phyloP scores from a whole-genome alignment of 2,797 vertebrate genomes.

The Lacerta bilineata region DNA sequence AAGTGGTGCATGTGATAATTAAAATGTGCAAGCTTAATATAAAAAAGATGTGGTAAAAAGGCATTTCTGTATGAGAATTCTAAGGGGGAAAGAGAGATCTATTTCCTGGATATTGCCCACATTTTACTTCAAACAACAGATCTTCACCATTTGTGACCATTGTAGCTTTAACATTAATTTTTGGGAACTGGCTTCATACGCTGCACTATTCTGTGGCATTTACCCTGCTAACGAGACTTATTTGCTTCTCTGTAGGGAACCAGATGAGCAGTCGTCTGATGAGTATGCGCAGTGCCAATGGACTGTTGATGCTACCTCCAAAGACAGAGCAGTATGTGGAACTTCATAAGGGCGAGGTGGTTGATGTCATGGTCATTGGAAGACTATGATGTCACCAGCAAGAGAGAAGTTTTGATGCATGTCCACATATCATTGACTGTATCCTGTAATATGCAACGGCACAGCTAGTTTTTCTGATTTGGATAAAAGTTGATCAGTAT shows the following conservation, averaged over 20 bases:
- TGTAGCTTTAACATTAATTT: slow-evolving; percentile 10
- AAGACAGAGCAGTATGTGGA: slow-evolving; percentile 99
- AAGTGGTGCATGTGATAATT: neutral
- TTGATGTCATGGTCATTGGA: slow-evolving; percentile 99
- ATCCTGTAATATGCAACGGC: slow-evolving; percentile 99
- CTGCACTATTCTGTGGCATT: neutral
- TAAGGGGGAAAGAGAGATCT: neutral
- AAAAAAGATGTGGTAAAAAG: neutral
- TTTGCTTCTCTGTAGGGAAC: slow-evolving; percentile 85
- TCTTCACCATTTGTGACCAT: neutral
- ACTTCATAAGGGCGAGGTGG: slow-evolving; percentile 98
- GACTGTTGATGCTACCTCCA: slow-evolving; percentile 98
- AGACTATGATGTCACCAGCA: slow-evolving; percentile 93
- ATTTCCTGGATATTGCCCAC: neutral
- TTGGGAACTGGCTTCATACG: neutral
- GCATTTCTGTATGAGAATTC: slow-evolving; percentile 3
- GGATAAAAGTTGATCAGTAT: slow-evolving; percentile 97
- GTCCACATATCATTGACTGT: slow-evolving; percentile 99
- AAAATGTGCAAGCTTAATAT: slow-evolving; percentile 19
- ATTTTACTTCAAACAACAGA: neutral
- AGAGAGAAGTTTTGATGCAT: slow-evolving; percentile 95
- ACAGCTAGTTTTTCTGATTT: slow-evolving; percentile 99
- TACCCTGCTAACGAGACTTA: slow-evolving; percentile 40
- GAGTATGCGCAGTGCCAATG: slow-evolving; percentile 99
- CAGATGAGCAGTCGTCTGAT: slow-evolving; percentile 98